Base-by-base conservation (phyloP, 2,888 invertebrate genomes). In the Ligdia adustata region DNA sequence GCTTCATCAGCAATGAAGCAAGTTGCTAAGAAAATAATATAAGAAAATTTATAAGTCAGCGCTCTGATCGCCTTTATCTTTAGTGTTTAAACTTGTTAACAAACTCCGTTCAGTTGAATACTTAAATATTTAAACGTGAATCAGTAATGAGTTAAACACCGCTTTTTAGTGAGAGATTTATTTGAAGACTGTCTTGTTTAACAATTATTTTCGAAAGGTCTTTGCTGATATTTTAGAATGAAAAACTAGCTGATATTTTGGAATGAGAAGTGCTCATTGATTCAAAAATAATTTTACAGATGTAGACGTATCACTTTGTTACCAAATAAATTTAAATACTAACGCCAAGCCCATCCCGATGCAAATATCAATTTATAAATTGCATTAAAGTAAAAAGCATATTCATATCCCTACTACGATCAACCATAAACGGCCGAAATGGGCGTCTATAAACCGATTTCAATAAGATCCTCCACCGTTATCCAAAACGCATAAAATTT, bases 401-500 rank as follows among this genome's bases (percentile, higher is more conserved):
- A 52, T 54, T 52, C 49, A 47, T 46, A 49, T 52, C 37, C 51
- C 44, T 38, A 27, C 9, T 28, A 15, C 16, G 42, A 50, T 45
- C 45, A 26, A 29, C 28, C 28, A 49, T 51, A 44, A 52, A 52
- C 22, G 34, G 20, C 26, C 15, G 26, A 43, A 39, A 46, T 41
- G 42, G n/a, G 48, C 33, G 40, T 35, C 38, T 37, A 40, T 57
- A 52, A 51, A 55, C 15, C 47, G 37, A 42, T 44, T 41, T 22
- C 44, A 52, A 50, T 47, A 52, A 44, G 47, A 44, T 39, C 28
- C 26, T 43, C 40, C 24, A 31, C 52, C 50, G 40, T 47, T 50
- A 42, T 52, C 42, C 44, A 45, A 51, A 42, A 45, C 38, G 38
- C 40, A 47, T 48, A 50, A 51, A 40, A 39, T 48, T 45, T 42